A percentile compares a stretch with the other conserved stretches of the same genome.
Conservation (phyloP, 2,113 vertebrate species). For the Megaceryle maxima region DNA sequence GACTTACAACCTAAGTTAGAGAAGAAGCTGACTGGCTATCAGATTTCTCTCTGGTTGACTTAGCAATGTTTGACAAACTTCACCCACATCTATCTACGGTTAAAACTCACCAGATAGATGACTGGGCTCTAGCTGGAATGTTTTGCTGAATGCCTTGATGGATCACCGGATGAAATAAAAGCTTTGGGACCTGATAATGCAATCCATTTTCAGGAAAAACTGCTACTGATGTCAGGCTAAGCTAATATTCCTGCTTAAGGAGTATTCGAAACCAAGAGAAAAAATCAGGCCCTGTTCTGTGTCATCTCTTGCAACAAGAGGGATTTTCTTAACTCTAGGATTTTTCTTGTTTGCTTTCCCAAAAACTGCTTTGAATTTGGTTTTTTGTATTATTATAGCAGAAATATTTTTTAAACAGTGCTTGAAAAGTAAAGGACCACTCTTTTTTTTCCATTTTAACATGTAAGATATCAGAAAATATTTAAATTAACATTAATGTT, state of each 20-base stretch:
- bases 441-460: neutral
- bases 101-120: neutral
- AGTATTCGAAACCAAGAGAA: neutral
- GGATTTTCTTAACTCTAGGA: neutral
- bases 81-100: neutral
- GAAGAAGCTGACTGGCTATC: neutral
- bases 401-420: constrained; percentile 11
- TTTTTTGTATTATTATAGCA: neutral
- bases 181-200: neutral
- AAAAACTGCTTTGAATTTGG: neutral
- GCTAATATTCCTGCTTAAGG: neutral
- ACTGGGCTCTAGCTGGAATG: neutral
- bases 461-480: neutral
- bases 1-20: neutral
- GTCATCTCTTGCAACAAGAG: neutral
- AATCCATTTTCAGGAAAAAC: neutral
- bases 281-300: neutral
- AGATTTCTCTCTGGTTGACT: neutral
- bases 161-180: neutral
- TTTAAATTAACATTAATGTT: neutral
- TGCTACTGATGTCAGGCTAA: neutral
- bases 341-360: neutral
- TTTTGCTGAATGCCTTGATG: neutral
- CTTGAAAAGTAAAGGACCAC: neutral
- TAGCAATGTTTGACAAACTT: neutral